Evolutionary conservation across 37 sponge, comb jelly and placozoan species (phyloP), one percentile per base, ranked within the genome.

Genomic region (Chondrosia reniformis): DNA sequence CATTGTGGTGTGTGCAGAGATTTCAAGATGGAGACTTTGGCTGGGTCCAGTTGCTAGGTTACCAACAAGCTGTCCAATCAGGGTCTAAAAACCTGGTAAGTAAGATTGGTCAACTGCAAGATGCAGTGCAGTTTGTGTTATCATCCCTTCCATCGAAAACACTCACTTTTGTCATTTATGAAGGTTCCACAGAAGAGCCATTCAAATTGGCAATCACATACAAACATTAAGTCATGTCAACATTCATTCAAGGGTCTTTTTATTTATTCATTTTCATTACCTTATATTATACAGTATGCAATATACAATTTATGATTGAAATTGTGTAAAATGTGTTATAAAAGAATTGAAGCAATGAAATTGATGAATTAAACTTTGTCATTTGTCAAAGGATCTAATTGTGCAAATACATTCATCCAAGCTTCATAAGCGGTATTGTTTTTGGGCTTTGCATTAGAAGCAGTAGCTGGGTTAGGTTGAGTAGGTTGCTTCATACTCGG

Each of bases 351-450:
- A n/a, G n/a, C n/a, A n/a, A n/a, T n/a, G n/a, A n/a, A n/a, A n/a
- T 52, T 19, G 13, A 13, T 21, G 13, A 13, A 8, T 55, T 76
- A 91, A 10, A 54, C 91, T 15, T 91, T 91, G 33, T 91, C 91
- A 82, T 92, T 92, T 28, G 79, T 75, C 4, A 92, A 42, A 24
- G 92, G 92, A 49, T 92, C 89, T 19, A 92, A 49, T 30, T 92
- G 83, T 12, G 92, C 85, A 58, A 92, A 92, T 3, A 88, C 63
- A 36, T 84, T 88, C 67, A 78, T 79, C 92, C 89, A 92, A 10
- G 89, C 64, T 19, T 61, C 61, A 10, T 45, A 30, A 24, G 58
- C 83, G 1, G 38, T 73, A 25, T 63, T 57, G 12, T 63, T 15
- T 55, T 59, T 33, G 17, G 36, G 13, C 42, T 58, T 78, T 8